phyloP scores from a whole-genome alignment of 2,888 invertebrate genomes.

The Villa cingulata region DNA sequence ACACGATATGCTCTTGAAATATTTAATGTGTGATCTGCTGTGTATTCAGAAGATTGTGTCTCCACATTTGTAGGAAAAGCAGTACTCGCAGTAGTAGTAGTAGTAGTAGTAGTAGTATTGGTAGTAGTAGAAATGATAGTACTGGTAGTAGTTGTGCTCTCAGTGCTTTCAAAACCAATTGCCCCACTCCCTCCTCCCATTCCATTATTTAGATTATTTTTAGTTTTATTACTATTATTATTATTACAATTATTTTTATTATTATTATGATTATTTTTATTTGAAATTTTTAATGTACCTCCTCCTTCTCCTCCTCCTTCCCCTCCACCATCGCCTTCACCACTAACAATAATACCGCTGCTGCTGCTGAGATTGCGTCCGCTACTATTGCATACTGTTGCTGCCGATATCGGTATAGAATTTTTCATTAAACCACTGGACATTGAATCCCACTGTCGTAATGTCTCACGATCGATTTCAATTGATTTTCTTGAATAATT shows the following conservation, averaged over 20 bases:
- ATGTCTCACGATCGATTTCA: constrained; percentile 69
- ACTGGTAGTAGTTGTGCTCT: constrained; percentile 5
- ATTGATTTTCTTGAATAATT: constrained; percentile 38
- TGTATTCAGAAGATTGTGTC: constrained; percentile 10
- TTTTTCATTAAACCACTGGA: constrained; percentile 63
- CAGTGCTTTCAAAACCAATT: constrained; percentile 5
- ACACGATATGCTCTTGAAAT: constrained; percentile 9
- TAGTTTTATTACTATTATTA: background rate
- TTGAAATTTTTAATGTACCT: constrained; percentile 31
- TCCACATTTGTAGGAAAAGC: background rate
- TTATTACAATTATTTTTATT: constrained; percentile 1
- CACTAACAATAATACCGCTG: too few species aligned
- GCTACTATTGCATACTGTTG: too few species aligned
- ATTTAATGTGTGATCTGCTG: constrained; percentile 7
- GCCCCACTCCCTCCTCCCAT: constrained; percentile 2
- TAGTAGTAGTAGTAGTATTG: background rate
- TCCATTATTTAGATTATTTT: background rate
- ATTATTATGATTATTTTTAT: constrained; percentile 1
- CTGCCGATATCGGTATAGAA: constrained; percentile 3
- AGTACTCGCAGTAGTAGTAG: background rate
- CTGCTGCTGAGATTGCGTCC: too few species aligned
- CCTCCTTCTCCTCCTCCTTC: too few species aligned
- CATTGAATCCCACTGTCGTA: constrained; percentile 79
- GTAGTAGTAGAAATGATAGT: too few species aligned
- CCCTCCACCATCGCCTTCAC: too few species aligned